Evolutionary conservation across 2,888 invertebrate genomes (phyloP), one percentile per base, ranked within the genome.

Genomic region (Rhagonycha fulva): DNA sequence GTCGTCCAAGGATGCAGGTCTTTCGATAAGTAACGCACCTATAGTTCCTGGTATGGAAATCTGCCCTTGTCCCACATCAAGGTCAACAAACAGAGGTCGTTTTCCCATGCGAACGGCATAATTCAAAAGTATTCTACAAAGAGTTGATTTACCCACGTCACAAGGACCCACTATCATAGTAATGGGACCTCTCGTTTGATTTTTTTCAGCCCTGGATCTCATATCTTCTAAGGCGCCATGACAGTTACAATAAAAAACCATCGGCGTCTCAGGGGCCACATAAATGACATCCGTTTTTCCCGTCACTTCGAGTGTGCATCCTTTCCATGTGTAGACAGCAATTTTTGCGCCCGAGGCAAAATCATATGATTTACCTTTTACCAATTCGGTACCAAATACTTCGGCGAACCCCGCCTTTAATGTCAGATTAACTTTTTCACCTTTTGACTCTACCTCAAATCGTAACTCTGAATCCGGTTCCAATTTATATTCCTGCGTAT

Each of bases 311-410:
- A 99, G 88, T 0, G 92, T 92, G 85, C 98, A 98, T 1, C 98
- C 98, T 85, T 98, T 97, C 94, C 96, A 99, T 1, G 98, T 97
- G 85, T 95, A 99, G 14, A 99, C 94, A 0, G 98, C 98, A 9
- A 98, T 94, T 89, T 99, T 98, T 2, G 98, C 95, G 0, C 98
- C 97, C 3, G 95, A 91, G 9, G 91, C 91, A 87, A 98, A 98
- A 82, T 94, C 94, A 87, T 98, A 98, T 1, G 94, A 93, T 87
- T 97, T 98, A 71, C 96, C 96, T 88, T 95, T 95, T 0, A 97
- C 96, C 75, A 99, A 86, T 88, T 99, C 99, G 0, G 98, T 97
- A 0, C 99, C 99, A 89, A 99, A 99, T 63, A 99, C 92, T 89
- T 99, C 99, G 0, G 98, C 98, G 83, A 94, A 92, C 0, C 99